Conservation (phyloP, 2,113 vertebrate species). For the Channa argus region DNA sequence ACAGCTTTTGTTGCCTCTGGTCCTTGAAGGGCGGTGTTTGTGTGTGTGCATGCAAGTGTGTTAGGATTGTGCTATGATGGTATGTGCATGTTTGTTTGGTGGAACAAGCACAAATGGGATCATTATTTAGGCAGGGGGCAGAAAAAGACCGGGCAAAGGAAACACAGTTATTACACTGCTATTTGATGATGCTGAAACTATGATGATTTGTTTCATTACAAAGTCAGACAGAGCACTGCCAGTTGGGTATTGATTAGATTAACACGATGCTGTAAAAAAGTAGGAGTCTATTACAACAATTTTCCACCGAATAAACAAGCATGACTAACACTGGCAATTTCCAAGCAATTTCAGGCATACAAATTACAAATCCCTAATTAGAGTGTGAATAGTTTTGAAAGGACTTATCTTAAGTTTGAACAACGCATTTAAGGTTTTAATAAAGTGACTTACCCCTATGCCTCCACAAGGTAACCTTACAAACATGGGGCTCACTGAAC, state of each 20-base stretch:
- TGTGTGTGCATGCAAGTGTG: conserved; percentile 46
- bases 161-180: conserved; percentile 38
- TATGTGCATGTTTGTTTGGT: conserved; percentile 51
- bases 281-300: conserved; percentile 45
- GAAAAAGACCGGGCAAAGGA: conserved; percentile 59
- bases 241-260: conserved; percentile 60
- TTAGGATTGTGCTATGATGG: conserved; percentile 6
- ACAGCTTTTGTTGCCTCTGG: conserved; percentile 84
- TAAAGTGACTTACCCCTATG: conserved; percentile 90
- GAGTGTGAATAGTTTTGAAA: conserved; percentile 36
- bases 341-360: conserved; percentile 24
- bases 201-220: conserved; percentile 39
- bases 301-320: conserved; percentile 56
- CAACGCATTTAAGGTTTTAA: conserved; percentile 5
- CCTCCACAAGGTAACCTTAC: conserved; percentile 97
- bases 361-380: conserved; percentile 38
- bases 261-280: conserved; percentile 39
- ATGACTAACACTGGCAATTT: conserved; percentile 40
- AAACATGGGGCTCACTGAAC: conserved; percentile 93
- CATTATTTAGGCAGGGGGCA: conserved; percentile 83
- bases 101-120: conserved; percentile 86
- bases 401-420: conserved; percentile 17
- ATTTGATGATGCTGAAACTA: conserved; percentile 57
- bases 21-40: conserved; percentile 64
- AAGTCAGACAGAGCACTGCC: conserved; percentile 19